Conservation (phyloP, 2,797 vertebrate genomes). For the Clarias fuscus region DNA sequence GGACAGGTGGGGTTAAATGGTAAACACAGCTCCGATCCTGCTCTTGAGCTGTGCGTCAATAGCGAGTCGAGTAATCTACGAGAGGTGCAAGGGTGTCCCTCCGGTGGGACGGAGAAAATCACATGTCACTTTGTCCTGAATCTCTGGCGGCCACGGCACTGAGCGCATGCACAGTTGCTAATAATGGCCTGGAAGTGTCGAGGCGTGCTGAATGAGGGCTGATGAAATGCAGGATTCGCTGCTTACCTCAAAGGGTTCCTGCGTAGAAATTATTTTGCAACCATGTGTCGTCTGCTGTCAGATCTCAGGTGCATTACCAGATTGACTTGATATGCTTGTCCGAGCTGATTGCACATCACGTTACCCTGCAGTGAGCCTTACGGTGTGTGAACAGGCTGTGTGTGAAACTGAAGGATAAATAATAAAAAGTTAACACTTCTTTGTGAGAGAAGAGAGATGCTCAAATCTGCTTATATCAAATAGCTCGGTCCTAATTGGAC, state of each 20-base stretch:
- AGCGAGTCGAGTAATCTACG: constrained; percentile 21
- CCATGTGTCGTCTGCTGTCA: constrained; percentile 18
- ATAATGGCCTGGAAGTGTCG: constrained; percentile 3
- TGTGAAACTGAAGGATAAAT: constrained; percentile 10
- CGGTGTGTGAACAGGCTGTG: constrained; percentile 8
- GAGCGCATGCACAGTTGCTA: neutral
- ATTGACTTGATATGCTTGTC: constrained; percentile 31
- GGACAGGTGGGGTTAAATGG: constrained; percentile 28
- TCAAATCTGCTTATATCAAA: neutral
- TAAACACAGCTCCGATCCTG: constrained; percentile 24
- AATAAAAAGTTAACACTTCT: constrained; percentile 22
- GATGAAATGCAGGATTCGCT: constrained; percentile 10
- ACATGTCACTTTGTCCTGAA: constrained; percentile 26
- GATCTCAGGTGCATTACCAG: constrained; percentile 21
- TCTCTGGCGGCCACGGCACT: neutral
- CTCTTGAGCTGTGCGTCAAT: constrained; percentile 15
- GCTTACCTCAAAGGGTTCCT: neutral
- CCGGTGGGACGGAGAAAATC: constrained; percentile 31
- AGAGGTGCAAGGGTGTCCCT: constrained; percentile 3
- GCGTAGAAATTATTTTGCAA: constrained; percentile 18
- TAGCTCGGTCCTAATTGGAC: constrained; percentile 40
- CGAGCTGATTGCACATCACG: constrained; percentile 17
- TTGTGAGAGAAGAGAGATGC: neutral
- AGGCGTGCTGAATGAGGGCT: constrained; percentile 1
- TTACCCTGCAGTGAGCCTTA: constrained; percentile 3